phyloP scores from a whole-genome alignment of 2,797 vertebrate species.

The Phyllotis vaccarum region DNA sequence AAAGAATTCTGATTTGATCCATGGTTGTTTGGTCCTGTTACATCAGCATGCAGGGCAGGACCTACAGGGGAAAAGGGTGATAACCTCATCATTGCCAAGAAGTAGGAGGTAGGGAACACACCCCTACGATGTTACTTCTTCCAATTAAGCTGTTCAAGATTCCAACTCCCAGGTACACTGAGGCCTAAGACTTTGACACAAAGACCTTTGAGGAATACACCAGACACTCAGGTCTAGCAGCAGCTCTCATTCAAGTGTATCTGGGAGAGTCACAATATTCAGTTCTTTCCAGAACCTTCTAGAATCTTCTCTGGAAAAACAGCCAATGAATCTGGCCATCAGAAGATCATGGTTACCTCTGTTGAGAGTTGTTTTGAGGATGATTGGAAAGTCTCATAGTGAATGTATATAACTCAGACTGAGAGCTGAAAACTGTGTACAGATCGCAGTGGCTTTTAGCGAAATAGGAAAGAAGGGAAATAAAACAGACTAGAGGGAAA shows the following conservation, averaged over 20 bases:
- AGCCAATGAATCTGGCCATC: neutral
- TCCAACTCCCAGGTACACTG: neutral
- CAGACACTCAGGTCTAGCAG: neutral
- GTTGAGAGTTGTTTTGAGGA: neutral
- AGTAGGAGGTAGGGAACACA: neutral
- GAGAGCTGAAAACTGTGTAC: too few relatives aligned
- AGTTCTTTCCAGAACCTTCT: rapidly evolving
- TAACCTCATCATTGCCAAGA: neutral
- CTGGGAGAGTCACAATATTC: neutral
- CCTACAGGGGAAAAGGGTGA: neutral
- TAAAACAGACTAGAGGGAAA: neutral
- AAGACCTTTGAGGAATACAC: neutral
- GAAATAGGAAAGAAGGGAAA: neutral
- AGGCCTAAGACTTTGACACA: neutral
- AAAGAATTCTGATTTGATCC: neutral
- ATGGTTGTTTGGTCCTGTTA: neutral
- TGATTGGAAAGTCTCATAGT: neutral
- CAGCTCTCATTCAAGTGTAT: neutral
- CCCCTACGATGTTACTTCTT: neutral
- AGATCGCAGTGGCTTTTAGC: neutral
- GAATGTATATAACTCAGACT: rapidly evolving
- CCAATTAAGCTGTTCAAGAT: neutral
- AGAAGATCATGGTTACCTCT: neutral
- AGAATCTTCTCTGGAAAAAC: neutral
- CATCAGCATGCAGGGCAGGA: too few relatives aligned